These are phyloP conservation scores for Cardiocondyla obscurior DNA, from an alignment of 1,140 invertebrate species.

Conservation along the genomic window DNA sequence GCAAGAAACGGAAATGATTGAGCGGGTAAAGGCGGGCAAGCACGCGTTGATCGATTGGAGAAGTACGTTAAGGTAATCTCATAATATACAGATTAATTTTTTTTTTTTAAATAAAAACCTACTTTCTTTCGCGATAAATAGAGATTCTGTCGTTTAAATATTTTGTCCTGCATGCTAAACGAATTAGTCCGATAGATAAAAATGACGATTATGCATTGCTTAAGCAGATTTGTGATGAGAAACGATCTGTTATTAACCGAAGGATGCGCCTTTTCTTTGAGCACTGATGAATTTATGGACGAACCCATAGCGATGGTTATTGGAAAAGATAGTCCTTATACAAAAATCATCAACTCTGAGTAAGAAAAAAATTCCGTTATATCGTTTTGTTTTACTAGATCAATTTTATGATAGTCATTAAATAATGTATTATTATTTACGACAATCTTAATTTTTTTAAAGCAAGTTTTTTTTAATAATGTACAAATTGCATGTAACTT, in stretches of 20 bases:
- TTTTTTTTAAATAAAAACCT: conserved; percentile 87
- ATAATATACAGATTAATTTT: conserved; percentile 82
- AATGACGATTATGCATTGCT: conserved; percentile 64
- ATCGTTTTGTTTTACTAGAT: not conserved
- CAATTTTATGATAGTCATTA: not conserved
- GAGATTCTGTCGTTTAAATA: not conserved
- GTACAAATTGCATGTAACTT: not conserved
- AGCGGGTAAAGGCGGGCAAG: conserved; percentile 85
- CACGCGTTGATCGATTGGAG: conserved; percentile 93
- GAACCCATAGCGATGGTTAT: conserved; percentile 92
- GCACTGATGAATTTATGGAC: conserved; percentile 90
- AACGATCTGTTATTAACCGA: conserved; percentile 85
- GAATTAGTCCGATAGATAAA: not conserved
- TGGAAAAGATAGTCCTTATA: conserved; percentile 89
- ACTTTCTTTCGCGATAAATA: not conserved
- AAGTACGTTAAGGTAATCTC: conserved; percentile 86
- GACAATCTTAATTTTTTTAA: not conserved
- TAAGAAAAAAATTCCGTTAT: conserved; percentile 76
- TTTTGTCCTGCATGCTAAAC: not conserved
- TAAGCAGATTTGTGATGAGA: conserved; percentile 86
- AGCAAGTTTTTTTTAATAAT: not conserved
- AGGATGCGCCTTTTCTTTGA: conserved; percentile 89
- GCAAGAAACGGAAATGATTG: conserved; percentile 83
- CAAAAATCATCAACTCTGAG: conserved; percentile 86
- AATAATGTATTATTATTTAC: no score